phyloP scores from a whole-genome alignment of 1,140 invertebrate genomes.

The Leptinotarsa undecemlineata region DNA sequence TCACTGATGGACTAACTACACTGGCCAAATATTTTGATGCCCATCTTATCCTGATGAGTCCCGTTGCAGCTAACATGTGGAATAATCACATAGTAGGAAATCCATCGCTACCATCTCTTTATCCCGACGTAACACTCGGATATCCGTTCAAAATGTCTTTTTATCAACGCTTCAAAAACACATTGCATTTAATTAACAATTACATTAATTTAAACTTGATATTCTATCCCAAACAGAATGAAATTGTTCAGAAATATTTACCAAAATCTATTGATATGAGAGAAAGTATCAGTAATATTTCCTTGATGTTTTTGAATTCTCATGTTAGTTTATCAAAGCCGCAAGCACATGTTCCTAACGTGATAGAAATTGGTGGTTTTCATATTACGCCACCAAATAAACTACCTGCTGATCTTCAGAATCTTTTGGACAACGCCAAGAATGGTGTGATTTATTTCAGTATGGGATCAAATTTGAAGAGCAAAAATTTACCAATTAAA shows the following conservation, averaged over 20 bases:
- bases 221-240: constrained; percentile 42
- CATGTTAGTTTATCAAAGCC: constrained; percentile 60
- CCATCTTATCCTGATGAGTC: constrained; percentile 62
- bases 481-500: constrained; percentile 55
- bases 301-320: constrained; percentile 62
- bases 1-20: constrained; percentile 68
- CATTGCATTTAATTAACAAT: constrained; percentile 32
- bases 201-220: not conserved
- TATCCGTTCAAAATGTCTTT: constrained; percentile 56
- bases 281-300: constrained; percentile 58
- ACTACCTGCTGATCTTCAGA: constrained; percentile 59
- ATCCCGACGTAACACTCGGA: constrained; percentile 48
- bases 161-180: constrained; percentile 55
- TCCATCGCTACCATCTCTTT: constrained; percentile 53
- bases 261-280: constrained; percentile 56
- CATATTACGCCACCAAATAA: constrained; percentile 44
- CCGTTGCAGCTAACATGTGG: constrained; percentile 42
- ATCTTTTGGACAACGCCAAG: constrained; percentile 62
- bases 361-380: constrained; percentile 56
- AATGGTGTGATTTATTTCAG: constrained; percentile 72
- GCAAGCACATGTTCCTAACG: constrained; percentile 60
- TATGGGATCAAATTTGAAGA: constrained; percentile 64
- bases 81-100: constrained; percentile 54
- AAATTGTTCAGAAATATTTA: constrained; percentile 54
- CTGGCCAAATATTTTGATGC: constrained; percentile 66